These are phyloP conservation scores for Pseudomugil tenellus DNA, from an alignment of 2,797 vertebrate genomes.

Conservation along the genomic window DNA sequence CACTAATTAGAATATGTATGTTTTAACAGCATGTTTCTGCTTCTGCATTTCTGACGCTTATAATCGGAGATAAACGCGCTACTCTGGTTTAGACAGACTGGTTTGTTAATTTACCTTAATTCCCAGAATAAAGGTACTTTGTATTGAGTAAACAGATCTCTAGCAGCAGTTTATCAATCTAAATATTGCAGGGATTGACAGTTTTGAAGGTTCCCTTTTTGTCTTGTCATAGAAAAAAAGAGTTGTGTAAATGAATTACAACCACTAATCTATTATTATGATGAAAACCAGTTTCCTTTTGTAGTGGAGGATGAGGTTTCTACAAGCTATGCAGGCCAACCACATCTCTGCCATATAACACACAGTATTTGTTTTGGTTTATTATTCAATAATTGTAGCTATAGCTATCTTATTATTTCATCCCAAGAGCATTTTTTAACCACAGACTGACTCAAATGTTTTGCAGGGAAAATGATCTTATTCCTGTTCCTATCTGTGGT, in stretches of 20 bases:
- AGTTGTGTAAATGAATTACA: not conserved
- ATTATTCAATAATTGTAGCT: not conserved
- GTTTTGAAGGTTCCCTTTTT: too few relatives aligned
- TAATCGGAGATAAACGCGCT: too few relatives aligned
- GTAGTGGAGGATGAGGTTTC: not conserved
- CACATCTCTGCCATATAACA: not conserved
- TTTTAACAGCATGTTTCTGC: too few relatives aligned
- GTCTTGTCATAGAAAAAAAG: not conserved
- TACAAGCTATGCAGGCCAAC: not conserved
- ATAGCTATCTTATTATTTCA: not conserved
- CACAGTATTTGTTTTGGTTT: not conserved
- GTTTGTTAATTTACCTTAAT: too few relatives aligned
- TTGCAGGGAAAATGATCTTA: slow-evolving; percentile 8
- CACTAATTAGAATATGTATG: not conserved
- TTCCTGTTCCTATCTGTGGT: slow-evolving; percentile 23
- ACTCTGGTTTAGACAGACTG: too few relatives aligned
- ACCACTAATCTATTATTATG: not conserved
- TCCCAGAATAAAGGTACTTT: too few relatives aligned
- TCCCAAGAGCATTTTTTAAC: not conserved
- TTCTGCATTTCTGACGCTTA: too few relatives aligned
- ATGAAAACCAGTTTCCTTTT: not conserved
- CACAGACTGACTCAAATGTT: not conserved
- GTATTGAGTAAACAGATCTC: too few relatives aligned
- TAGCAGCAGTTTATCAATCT: too few relatives aligned
- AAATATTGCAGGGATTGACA: too few relatives aligned